Evolutionary conservation across 2,113 vertebrate genomes (phyloP).

Genomic region (Poicephalus gulielmi): DNA sequence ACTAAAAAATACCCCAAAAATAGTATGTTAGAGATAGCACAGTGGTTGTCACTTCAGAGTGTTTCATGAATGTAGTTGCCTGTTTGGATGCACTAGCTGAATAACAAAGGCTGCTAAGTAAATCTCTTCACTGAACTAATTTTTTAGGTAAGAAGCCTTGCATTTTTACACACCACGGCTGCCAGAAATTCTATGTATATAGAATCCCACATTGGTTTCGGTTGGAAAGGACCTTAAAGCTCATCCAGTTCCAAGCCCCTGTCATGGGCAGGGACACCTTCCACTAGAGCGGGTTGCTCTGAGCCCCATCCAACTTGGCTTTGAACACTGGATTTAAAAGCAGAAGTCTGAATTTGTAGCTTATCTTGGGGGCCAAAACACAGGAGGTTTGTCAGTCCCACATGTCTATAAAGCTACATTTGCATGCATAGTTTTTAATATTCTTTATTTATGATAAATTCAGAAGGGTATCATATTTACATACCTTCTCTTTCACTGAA

Average conservation of each 20-base stretch:
- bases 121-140: background rate
- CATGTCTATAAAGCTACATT: background rate
- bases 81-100: background rate
- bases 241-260: background rate
- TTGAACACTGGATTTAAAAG: background rate
- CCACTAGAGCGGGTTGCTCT: background rate
- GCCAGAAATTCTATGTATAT: background rate
- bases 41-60: background rate
- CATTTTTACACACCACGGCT: background rate
- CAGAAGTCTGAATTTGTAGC: background rate
- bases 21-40: background rate
- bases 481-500: slow-evolving; percentile 89
- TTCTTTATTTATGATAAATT: background rate
- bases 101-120: background rate
- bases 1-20: background rate
- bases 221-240: background rate
- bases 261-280: no score
- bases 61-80: background rate
- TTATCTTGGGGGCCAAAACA: background rate
- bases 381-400: background rate
- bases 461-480: background rate
- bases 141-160: background rate
- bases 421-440: background rate
- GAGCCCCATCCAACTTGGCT: background rate
- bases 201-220: background rate